A percentile compares a stretch with the other conserved stretches of the same genome.
These are phyloP conservation scores for Eilema depressum DNA, from an alignment of 2,888 invertebrate species.

Conservation along the genomic window DNA sequence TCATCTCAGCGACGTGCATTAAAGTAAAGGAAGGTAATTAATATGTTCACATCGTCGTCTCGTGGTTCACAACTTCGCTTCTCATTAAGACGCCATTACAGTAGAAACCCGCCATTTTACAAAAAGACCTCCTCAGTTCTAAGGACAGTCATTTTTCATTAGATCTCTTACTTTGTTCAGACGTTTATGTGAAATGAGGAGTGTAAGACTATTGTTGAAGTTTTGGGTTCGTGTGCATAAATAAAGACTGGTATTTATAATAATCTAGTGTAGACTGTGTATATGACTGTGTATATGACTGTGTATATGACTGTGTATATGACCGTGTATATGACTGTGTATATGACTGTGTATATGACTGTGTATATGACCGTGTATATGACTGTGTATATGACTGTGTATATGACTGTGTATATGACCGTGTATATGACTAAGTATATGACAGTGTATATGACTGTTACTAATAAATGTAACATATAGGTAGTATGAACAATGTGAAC, in stretches of 20 bases:
- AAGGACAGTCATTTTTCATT: slow-evolving; percentile 39
- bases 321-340: no score
- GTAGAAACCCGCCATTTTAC: slow-evolving; percentile 57
- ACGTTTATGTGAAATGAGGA: slow-evolving; percentile 11
- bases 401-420: no score
- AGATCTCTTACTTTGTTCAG: slow-evolving; percentile 21
- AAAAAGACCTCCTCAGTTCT: slow-evolving; percentile 31
- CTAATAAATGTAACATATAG: no score
- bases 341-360: no score
- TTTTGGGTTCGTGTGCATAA: not conserved
- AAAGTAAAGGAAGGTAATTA: slow-evolving; percentile 75
- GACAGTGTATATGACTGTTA: no score
- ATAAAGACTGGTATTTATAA: not conserved
- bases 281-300: no score
- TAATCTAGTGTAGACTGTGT: not conserved
- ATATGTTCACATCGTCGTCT: slow-evolving; percentile 70
- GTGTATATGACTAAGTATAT: no score
- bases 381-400: no score
- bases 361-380: no score
- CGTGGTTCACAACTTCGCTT: slow-evolving; percentile 65
- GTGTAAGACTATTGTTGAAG: not conserved
- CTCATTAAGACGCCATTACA: slow-evolving; percentile 78
- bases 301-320: no score
- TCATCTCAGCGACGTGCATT: slow-evolving; percentile 68
- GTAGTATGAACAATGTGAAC: no score